Evolutionary conservation across 2,888 invertebrate species (phyloP), one percentile per base, ranked within the genome.

Genomic region (Cryptophagus acutangulus): DNA sequence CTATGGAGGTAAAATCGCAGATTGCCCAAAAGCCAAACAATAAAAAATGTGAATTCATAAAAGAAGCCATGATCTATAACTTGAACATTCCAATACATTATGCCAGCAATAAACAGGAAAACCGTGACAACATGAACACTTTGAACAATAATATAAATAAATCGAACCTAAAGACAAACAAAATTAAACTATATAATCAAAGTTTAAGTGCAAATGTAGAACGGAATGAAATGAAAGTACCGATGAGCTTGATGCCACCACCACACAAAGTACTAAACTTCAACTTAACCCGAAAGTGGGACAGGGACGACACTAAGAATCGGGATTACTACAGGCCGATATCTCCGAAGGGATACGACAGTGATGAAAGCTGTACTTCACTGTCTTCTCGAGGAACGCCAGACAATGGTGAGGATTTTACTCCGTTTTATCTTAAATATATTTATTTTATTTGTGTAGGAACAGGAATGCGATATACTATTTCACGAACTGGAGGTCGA

Each of bases 271-370:
- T 52, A 28, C 48, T 41, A 41, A 46, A 41, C 45, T 45, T 44
- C 25, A 45, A 40, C 15, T 36, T 38, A 10, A 18, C 18, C 3
- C 28, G 36, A 30, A 8, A 41, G 29, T 25, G 35, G 38, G 31
- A 43, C 33, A 33, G 34, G 34, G 36, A 26, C 25, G 24, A 34
- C 33, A n/a, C n/a, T n/a, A n/a, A n/a, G n/a, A 46, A 40, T 25
- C 40, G 33, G 25, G 40, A 40, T 25, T 33, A 40, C 41, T 49
- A 45, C 31, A 44, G 51, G 33, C 45, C 53, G 26, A 48, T 50
- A 17, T 53, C 53, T 5, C 53, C 53, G 12, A 52, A 43, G 36
- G 52, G 44, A 20, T 52, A 47, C 35, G 54, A 54, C 10, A 49
- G 50, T 39, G 54, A 54, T 30, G 54, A 54, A 26, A 51, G 50